Evolutionary conservation across 2,113 vertebrate genomes (phyloP).

Genomic region (Phoxinus phoxinus): DNA sequence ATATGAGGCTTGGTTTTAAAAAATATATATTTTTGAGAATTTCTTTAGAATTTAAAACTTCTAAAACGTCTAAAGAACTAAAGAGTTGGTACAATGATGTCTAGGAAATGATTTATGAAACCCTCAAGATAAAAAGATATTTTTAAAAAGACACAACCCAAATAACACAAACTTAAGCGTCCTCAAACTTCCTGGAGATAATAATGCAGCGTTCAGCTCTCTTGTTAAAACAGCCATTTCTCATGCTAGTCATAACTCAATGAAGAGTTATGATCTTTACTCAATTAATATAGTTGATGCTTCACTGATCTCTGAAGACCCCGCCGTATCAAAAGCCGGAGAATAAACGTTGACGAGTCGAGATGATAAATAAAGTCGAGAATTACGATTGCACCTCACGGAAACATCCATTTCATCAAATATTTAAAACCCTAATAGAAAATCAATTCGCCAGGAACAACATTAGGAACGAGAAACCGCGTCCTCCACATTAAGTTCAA

Average conservation of each 20-base stretch:
- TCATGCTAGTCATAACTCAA: constrained; percentile 1
- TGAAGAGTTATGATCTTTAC: background rate
- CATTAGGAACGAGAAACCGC: constrained; percentile 20
- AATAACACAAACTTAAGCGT: background rate
- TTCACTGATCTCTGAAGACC: constrained; percentile 1
- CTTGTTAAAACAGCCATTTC: constrained; percentile 9
- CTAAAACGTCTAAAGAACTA: background rate
- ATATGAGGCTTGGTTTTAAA: background rate
- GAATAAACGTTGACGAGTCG: background rate
- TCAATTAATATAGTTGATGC: constrained; percentile 8
- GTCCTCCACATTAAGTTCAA: constrained; percentile 39
- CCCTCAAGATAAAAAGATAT: background rate
- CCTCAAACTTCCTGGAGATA: constrained; percentile 4
- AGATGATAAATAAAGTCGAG: background rate
- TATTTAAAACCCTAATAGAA: constrained; percentile 44
- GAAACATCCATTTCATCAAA: constrained; percentile 41
- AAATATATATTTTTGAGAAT: background rate
- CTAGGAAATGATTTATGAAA: background rate
- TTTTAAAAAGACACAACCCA: background rate
- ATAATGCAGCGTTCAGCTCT: constrained; percentile 2
- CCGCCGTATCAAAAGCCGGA: background rate
- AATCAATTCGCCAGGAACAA: constrained; percentile 39
- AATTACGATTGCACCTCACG: background rate
- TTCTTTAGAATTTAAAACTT: background rate
- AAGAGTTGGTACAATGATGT: background rate